Percentiles rank a stretch among this genome's conserved stretches.
phyloP scores from a whole-genome alignment of 1,140 invertebrate genomes.

The Cydia fagiglandana region DNA sequence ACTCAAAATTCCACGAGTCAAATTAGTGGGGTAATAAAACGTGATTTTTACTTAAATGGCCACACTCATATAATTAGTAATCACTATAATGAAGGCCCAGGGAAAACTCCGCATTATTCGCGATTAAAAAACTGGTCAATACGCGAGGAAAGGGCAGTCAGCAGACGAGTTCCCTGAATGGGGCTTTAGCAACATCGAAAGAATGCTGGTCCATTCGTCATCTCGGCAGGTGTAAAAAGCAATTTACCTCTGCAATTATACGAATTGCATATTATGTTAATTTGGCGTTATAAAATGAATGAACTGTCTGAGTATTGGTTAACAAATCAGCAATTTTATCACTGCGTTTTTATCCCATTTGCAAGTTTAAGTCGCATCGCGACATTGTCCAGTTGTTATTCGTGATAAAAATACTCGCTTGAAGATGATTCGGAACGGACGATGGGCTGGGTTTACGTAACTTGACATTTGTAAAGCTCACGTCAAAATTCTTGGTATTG shows the following conservation, averaged over 20 bases:
- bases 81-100: conserved; percentile 14
- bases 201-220: conserved; percentile 21
- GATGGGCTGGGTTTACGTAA: background rate
- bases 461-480: conserved; percentile 17
- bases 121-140: conserved; percentile 26
- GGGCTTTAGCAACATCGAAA: conserved; percentile 15
- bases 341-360: background rate
- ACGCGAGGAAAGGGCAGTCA: conserved; percentile 1
- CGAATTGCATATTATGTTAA: conserved; percentile 29
- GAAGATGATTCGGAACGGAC: background rate
- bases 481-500: conserved; percentile 18
- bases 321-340: conserved; percentile 2
- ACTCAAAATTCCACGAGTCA: conserved; percentile 25
- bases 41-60: conserved; percentile 19
- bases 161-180: conserved; percentile 24
- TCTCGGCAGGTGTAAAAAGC: conserved; percentile 24
- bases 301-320: background rate
- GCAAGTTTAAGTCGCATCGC: background rate
- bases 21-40: conserved; percentile 28
- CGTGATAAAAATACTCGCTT: background rate
- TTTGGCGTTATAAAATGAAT: conserved; percentile 21
- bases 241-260: conserved; percentile 21
- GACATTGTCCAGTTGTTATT: background rate
- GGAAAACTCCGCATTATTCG: conserved; percentile 18
- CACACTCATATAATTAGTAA: conserved; percentile 19